A percentile compares a stretch with the other conserved stretches of the same genome.
These are phyloP conservation scores for Orthosia gracilis DNA, from an alignment of 2,888 invertebrate genomes.

Conservation along the genomic window DNA sequence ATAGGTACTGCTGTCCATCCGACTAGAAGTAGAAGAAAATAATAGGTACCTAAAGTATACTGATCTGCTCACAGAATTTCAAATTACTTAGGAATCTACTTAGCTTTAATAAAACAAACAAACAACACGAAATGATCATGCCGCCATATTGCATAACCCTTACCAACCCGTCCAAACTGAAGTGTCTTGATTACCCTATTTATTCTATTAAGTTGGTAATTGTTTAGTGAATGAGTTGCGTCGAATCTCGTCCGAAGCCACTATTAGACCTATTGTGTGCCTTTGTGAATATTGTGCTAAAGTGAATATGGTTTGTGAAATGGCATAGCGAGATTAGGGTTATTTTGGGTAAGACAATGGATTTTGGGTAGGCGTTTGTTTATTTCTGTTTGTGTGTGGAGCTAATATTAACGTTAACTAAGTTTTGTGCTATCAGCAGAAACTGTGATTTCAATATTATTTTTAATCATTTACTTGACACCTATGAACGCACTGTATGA, in stretches of 20 bases:
- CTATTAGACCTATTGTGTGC: slow-evolving; percentile 87
- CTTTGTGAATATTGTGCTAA: slow-evolving; percentile 71
- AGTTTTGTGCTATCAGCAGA: too few relatives aligned
- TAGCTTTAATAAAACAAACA: too few relatives aligned
- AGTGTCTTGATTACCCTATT: slow-evolving; percentile 90
- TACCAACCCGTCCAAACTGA: slow-evolving; percentile 75
- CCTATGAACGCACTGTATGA: too few relatives aligned
- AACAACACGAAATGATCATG: slow-evolving; percentile 48
- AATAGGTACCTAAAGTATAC: too few relatives aligned
- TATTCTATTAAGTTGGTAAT: slow-evolving; percentile 90
- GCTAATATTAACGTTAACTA: too few relatives aligned
- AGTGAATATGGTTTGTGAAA: slow-evolving; percentile 55
- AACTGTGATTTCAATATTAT: too few relatives aligned
- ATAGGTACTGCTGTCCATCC: too few relatives aligned
- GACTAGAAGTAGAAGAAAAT: too few relatives aligned
- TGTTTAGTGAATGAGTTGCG: slow-evolving; percentile 86
- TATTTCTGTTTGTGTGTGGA: not conserved
- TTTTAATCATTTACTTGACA: too few relatives aligned
- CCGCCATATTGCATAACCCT: slow-evolving; percentile 53
- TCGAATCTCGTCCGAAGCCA: slow-evolving; percentile 72
- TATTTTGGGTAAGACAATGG: slow-evolving; percentile 58
- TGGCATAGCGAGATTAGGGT: slow-evolving; percentile 37
- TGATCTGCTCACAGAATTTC: too few relatives aligned
- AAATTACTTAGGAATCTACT: too few relatives aligned
- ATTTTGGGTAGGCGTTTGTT: slow-evolving; percentile 25